Evolutionary conservation across 2,797 vertebrate genomes (phyloP).

Genomic region (Buceros bicornis): DNA sequence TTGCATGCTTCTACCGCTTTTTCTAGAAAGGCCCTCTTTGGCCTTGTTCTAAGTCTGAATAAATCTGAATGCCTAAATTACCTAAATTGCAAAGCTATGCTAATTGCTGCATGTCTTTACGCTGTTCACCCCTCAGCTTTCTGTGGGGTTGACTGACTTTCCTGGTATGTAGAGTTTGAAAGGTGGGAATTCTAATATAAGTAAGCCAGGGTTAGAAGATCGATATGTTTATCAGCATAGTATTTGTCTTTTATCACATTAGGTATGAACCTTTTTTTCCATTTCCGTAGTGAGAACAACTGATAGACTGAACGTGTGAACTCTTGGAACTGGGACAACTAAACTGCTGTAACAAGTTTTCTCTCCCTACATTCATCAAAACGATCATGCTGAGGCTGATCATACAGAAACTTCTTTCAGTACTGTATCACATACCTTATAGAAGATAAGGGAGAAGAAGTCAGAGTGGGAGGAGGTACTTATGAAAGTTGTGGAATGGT

Average conservation of each 20-base stretch:
- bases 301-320: neutral
- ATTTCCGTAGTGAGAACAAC: neutral
- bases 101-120: accelerated
- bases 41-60: neutral
- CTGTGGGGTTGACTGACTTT: neutral
- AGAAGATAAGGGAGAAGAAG: neutral
- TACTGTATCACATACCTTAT: neutral
- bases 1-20: neutral
- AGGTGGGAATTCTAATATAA: neutral
- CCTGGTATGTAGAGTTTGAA: neutral
- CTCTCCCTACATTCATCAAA: neutral
- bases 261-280: neutral
- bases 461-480: neutral
- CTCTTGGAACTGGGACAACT: neutral
- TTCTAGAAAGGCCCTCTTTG: neutral
- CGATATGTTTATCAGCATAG: neutral
- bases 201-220: neutral
- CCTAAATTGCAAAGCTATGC: neutral
- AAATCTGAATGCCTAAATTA: neutral
- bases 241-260: neutral
- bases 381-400: neutral
- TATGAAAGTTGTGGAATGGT: neutral
- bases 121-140: neutral
- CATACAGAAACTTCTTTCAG: neutral
- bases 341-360: neutral